Conservation (phyloP, 2,888 invertebrate species). For the Exocentrus adspersus region DNA sequence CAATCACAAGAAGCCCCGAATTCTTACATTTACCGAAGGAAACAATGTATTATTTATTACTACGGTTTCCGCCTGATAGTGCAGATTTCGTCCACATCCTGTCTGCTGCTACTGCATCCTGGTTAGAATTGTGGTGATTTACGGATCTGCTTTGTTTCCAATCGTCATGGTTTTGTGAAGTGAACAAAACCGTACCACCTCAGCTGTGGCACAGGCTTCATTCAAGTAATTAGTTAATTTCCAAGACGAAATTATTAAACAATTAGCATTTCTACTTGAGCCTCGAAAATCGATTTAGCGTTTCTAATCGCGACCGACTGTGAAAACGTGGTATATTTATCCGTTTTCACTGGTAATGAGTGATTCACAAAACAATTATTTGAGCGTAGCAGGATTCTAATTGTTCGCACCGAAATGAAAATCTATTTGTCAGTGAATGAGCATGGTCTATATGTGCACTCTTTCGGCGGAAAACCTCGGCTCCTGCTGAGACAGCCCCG, state of each 20-base stretch:
- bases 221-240: background rate
- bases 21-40: background rate
- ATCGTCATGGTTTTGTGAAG: background rate
- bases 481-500: background rate
- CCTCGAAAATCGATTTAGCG: background rate
- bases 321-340: conserved; percentile 1
- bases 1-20: too few species aligned
- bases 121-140: background rate
- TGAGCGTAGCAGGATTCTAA: background rate
- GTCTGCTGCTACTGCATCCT: background rate
- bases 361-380: conserved; percentile 1
- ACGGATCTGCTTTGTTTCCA: conserved; percentile 1
- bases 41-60: background rate
- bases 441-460: background rate
- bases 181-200: conserved; percentile 1
- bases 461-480: background rate
- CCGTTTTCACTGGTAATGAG: background rate
- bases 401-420: background rate
- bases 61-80: background rate
- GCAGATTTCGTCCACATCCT: conserved; percentile 1
- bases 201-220: background rate
- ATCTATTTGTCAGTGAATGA: background rate
- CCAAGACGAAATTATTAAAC: conserved; percentile 3
- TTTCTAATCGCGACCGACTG: background rate
- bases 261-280: conserved; percentile 3